A percentile compares a stretch with the other conserved stretches of the same genome.
phyloP scores from a whole-genome alignment of 2,113 vertebrate genomes.

The Lophotis ruficrista region DNA sequence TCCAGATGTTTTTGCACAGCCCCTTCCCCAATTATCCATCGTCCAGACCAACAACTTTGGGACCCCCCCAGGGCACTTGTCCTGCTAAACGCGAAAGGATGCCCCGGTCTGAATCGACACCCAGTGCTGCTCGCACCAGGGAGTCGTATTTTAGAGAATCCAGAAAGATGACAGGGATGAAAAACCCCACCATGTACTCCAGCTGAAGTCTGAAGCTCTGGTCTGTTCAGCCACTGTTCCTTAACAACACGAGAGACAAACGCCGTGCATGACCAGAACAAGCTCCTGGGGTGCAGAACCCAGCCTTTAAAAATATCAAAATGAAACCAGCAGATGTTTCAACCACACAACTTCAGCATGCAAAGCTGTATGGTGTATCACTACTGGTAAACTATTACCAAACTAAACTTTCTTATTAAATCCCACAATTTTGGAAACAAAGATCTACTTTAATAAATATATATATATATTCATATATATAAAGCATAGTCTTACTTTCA shows the following conservation, averaged over 20 bases:
- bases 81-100: neutral
- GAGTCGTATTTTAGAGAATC: neutral
- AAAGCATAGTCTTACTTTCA: no score
- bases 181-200: no score
- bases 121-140: accelerated
- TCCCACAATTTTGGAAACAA: neutral
- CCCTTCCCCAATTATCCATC: accelerated
- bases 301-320: neutral
- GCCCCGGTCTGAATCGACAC: neutral
- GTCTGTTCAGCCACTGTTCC: neutral
- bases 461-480: no score
- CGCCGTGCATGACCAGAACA: neutral
- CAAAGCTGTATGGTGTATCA: neutral
- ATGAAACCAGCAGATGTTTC: neutral
- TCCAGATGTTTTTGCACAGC: neutral
- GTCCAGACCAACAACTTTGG: neutral
- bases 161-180: neutral
- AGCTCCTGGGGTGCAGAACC: neutral
- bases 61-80: neutral
- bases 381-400: accelerated
- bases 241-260: accelerated
- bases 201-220: neutral
- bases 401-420: neutral
- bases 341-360: neutral
- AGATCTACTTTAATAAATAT: neutral